Conservation (phyloP, 2,113 vertebrate genomes). For the Macrotus californicus region DNA sequence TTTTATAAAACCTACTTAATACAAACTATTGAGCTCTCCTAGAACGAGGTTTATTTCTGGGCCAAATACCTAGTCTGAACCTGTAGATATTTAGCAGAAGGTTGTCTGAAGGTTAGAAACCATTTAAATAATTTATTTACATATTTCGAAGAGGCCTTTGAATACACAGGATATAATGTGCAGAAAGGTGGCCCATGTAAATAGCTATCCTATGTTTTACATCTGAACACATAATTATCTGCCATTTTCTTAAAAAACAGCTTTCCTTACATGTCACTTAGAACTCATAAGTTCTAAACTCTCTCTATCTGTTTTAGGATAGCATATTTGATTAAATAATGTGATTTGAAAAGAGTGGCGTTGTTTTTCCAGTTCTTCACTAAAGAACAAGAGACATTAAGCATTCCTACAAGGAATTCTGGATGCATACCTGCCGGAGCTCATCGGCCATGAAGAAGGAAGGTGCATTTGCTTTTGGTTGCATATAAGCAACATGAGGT, state of each 20-base stretch:
- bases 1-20: slow-evolving; percentile 23
- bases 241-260: not conserved
- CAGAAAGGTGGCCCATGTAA: not conserved
- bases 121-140: not conserved
- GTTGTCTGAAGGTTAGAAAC: not conserved
- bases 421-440: slow-evolving; percentile 91
- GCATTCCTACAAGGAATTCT: not conserved
- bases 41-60: not conserved
- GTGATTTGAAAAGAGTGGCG: not conserved
- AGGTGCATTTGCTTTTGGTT: slow-evolving; percentile 98
- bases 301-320: not conserved
- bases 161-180: not conserved
- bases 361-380: not conserved
- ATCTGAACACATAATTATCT: not conserved
- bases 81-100: not conserved
- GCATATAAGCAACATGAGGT: slow-evolving; percentile 99
- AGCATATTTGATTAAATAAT: not conserved
- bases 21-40: not conserved
- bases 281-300: not conserved
- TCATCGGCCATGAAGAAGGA: slow-evolving; percentile 99
- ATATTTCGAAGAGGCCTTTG: not conserved
- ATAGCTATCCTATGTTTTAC: not conserved
- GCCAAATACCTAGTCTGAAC: not conserved
- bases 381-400: not conserved
- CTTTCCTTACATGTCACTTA: not conserved